Evolutionary conservation across 2,797 vertebrate species (phyloP).

Genomic region (Geotrypetes seraphini): DNA sequence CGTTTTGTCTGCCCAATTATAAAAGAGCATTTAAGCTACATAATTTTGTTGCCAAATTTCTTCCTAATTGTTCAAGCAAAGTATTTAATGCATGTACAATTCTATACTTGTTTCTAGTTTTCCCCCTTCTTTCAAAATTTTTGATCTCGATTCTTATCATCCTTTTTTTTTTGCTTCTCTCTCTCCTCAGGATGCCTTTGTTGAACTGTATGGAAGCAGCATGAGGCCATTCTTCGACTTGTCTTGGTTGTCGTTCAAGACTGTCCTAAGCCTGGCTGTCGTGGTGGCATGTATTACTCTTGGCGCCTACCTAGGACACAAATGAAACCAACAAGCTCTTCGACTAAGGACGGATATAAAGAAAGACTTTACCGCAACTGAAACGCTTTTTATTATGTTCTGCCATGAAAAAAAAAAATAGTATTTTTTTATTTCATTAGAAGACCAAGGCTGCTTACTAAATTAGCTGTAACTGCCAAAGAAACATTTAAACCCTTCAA

Average conservation of each 20-base stretch:
- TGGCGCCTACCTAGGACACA: slow-evolving; percentile 90
- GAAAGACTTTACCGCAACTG: slow-evolving; percentile 41
- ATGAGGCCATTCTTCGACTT: slow-evolving; percentile 77
- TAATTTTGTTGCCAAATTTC: too few relatives aligned
- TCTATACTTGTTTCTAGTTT: background rate
- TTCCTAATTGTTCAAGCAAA: too few relatives aligned
- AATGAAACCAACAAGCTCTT: slow-evolving; percentile 58
- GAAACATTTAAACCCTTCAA: too few relatives aligned
- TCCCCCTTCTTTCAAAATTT: background rate
- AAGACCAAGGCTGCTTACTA: slow-evolving; percentile 43
- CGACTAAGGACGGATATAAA: slow-evolving; percentile 30
- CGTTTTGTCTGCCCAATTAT: too few relatives aligned
- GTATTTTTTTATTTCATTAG: slow-evolving; percentile 24
- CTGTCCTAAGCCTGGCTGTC: slow-evolving; percentile 84
- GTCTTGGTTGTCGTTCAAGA: slow-evolving; percentile 92
- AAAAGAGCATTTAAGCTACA: too few relatives aligned
- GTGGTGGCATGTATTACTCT: slow-evolving; percentile 91
- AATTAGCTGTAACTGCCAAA: slow-evolving; percentile 75
- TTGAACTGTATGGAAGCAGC: slow-evolving; percentile 84
- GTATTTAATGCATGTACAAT: too few relatives aligned
- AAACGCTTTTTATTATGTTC: slow-evolving; percentile 22
- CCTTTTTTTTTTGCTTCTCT: background rate
- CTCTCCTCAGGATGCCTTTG: slow-evolving; percentile 78
- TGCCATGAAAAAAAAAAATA: slow-evolving; percentile 27
- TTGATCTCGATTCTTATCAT: slow-evolving; percentile 22